Conservation (phyloP, 2,888 invertebrate genomes). For the Chorisops tibialis region DNA sequence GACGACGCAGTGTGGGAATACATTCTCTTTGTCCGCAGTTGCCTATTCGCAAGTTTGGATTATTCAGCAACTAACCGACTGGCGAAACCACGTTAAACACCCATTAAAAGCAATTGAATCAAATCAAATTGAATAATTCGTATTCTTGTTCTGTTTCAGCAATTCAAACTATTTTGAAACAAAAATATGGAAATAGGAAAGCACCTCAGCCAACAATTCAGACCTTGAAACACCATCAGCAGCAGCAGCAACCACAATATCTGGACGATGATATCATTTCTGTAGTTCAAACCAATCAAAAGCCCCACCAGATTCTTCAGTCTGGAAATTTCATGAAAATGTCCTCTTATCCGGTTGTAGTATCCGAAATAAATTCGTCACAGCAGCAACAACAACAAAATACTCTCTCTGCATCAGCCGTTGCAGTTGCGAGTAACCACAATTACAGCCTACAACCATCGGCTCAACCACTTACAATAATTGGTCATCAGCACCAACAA, state of each 20-base stretch:
- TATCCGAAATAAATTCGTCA: slow-evolving; percentile 45
- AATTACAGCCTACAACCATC: slow-evolving; percentile 51
- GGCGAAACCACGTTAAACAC: too few relatives aligned
- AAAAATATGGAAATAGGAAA: slow-evolving; percentile 11
- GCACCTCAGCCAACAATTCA: neutral
- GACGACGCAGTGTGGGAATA: too few relatives aligned
- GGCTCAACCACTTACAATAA: slow-evolving; percentile 47
- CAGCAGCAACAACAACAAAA: slow-evolving; percentile 38
- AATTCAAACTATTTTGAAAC: slow-evolving; percentile 38
- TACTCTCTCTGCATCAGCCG: slow-evolving; percentile 38
- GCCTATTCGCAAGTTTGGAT: too few relatives aligned
- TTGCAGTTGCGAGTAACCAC: slow-evolving; percentile 48
- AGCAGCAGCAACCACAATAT: slow-evolving; percentile 42
- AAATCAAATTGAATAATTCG: neutral
- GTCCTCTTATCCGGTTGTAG: slow-evolving; percentile 46
- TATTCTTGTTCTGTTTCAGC: slow-evolving; percentile 37
- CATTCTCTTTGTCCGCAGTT: too few relatives aligned
- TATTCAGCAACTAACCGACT: too few relatives aligned
- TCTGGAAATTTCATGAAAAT: slow-evolving; percentile 49
- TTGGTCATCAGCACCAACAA: slow-evolving; percentile 40
- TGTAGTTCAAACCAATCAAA: slow-evolving; percentile 24
- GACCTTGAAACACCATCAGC: slow-evolving; percentile 41
- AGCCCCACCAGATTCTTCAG: slow-evolving; percentile 39
- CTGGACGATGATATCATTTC: slow-evolving; percentile 41
- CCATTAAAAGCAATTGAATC: too few relatives aligned